Evolutionary conservation across 1,140 invertebrate genomes (phyloP).

Genomic region (Acromyrmex heyeri): DNA sequence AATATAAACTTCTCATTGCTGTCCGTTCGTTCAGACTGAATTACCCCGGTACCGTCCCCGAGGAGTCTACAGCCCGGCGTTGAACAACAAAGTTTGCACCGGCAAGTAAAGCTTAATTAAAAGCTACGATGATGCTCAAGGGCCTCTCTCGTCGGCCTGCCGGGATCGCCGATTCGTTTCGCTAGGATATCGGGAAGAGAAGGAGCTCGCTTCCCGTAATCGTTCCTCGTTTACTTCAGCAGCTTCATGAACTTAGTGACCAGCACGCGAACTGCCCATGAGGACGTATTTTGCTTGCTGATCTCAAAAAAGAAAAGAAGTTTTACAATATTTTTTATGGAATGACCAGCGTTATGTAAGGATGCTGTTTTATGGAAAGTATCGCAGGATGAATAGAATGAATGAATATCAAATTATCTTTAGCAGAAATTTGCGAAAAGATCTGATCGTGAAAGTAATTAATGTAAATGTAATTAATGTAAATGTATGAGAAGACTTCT

Average conservation of each 20-base stretch:
- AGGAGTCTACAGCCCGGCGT: constrained; percentile 72
- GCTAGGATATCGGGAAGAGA: constrained; percentile 60
- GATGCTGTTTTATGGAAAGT: background rate
- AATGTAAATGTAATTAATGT: constrained; percentile 26
- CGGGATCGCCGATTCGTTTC: constrained; percentile 64
- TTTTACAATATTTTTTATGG: constrained; percentile 1
- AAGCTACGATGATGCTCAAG: constrained; percentile 78
- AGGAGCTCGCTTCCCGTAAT: constrained; percentile 51
- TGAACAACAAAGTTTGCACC: constrained; percentile 76
- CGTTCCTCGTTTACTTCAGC: constrained; percentile 67
- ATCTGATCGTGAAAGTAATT: constrained; percentile 8
- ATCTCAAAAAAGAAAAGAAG: background rate
- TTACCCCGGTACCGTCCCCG: constrained; percentile 70
- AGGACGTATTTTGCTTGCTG: background rate
- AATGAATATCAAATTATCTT: constrained; percentile 19
- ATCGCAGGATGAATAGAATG: background rate
- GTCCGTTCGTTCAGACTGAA: constrained; percentile 75
- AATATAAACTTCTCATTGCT: constrained; percentile 76
- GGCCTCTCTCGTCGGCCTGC: constrained; percentile 54
- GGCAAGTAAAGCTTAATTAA: constrained; percentile 78
- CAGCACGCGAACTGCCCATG: background rate
- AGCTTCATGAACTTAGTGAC: constrained; percentile 16
- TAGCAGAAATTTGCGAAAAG: constrained; percentile 22
- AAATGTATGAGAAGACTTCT: constrained; percentile 5
- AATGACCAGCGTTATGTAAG: background rate